Base-by-base conservation (phyloP, 2,113 vertebrate species). In the Lampris incognitus region DNA sequence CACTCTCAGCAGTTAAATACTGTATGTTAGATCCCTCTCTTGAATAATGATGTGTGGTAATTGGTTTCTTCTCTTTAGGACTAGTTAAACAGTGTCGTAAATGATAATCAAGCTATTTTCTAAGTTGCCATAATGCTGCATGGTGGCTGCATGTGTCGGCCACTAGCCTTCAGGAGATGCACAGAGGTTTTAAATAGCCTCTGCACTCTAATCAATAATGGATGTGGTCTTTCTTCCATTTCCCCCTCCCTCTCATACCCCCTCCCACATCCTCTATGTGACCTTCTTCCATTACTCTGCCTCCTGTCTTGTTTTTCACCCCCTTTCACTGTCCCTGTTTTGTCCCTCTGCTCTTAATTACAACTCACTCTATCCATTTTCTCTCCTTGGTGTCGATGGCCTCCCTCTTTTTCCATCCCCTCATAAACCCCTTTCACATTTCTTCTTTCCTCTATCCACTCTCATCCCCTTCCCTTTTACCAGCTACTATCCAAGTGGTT, bases 121-220 rank as follows among this genome's bases (percentile, higher is more conserved):
- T 2, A 11, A 61, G 66, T 68, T 24, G 52, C 8, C 57, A 39
- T 61, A 66, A 66, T 66, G 38, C 44, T 73, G 44, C 57, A 44
- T n/a, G 59, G 68, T 39, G 62, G 63, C 85, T 74, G 42, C 76
- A 76, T 60, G 85, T 1, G 7, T 62, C 72, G 81, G 80, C 78
- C 81, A 54, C 42, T 46, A 37, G 37, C 61, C 64, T 61, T 46
- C 37, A 57, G 57, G 74, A 86, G 71, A 46, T 41, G 48, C 11
- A 10, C 55, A 81, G 57, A 55, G 72, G 69, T 85, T 79, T 64
- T 73, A 88, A 87, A 90, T 85, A 90, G 85, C 74, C 85, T 1
- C 39, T 40, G 67, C 83, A 82, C 76, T 82, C 81, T 81, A 64
- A 92, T 93, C 85, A 93, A 91, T 91, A 90, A 91, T 93, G 72